Base-by-base conservation (phyloP, 2,797 vertebrate species). In the Xiphorhynchus erythropygius region DNA sequence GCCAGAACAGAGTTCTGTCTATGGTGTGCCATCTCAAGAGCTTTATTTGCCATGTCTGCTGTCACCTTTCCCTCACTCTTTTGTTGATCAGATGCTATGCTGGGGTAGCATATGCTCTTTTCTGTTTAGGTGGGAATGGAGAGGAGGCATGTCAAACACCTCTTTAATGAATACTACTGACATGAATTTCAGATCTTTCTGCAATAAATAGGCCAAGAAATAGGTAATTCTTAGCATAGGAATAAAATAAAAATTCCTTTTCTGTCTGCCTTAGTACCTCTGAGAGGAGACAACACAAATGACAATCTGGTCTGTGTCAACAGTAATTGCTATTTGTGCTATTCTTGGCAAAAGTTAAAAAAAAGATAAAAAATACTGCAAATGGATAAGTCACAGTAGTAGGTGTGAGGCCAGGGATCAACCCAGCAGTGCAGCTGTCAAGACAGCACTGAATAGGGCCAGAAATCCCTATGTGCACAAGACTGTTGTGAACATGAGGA, bases 381-480 rank as follows among this genome's bases (percentile, higher is more conserved):
- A n/a, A 42, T 21, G n/a, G 35, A 0, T 63, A 33, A 47, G 50
- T 76, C 57, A 11, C 6, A 28, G 1, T 6, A 3, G 33, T 59
- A 53, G 19, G 18, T 69, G 52, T 84, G 68, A 85, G 63, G 25
- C 39, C 55, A 24, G 42, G 39, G 37, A n/a, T 55, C 1, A 2
- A 4, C 14, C 17, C 37, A 19, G 32, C 12, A 21, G 27, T 11
- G 39, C 64, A 65, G 18, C 44, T 33, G 27, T 28, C 18, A 18
- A 30, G 35, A 23, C 13, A 56, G 25, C 24, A 47, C 59, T 59
- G 75, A 35, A 5, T 0, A 63, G 32, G 35, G 44, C 4, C 59
- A 57, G 75, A 57, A 50, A 67, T n/a, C 22, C 33, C 22, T 0
- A 1, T 22, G 41, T 56, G 28, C 19, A 5, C 0, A 3, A 17